phyloP scores from a whole-genome alignment of 1,140 invertebrate species.

The Nasonia giraulti region DNA sequence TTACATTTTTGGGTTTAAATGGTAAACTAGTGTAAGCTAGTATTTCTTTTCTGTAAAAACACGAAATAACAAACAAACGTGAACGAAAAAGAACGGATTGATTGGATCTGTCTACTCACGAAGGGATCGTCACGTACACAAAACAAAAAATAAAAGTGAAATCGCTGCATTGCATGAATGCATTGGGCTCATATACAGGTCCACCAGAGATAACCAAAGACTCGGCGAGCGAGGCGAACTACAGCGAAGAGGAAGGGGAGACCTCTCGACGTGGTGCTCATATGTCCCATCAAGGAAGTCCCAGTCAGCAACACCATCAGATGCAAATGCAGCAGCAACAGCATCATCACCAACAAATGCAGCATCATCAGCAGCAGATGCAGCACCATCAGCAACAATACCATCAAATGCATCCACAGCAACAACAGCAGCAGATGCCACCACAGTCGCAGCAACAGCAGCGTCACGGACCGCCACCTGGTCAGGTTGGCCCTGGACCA shows the following conservation, averaged over 20 bases:
- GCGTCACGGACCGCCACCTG: constrained; percentile 11
- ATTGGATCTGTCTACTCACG: neutral
- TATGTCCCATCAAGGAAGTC: constrained; percentile 25
- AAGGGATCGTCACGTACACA: neutral
- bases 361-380: constrained; percentile 53
- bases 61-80: neutral
- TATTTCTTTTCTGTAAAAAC: neutral
- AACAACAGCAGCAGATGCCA: neutral
- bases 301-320: constrained; percentile 37
- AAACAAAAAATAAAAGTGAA: neutral
- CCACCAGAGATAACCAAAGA: constrained; percentile 92
- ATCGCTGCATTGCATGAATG: neutral
- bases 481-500: neutral
- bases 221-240: constrained; percentile 78
- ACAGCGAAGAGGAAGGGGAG: constrained; percentile 74
- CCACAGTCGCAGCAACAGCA: constrained; percentile 38
- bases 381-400: constrained; percentile 23
- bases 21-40: neutral
- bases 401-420: neutral
- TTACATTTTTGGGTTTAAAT: too few relatives aligned
- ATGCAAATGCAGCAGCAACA: constrained; percentile 23
- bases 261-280: neutral
- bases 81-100: neutral
- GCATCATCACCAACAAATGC: constrained; percentile 30
- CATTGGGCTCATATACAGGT: constrained; percentile 67